These are phyloP conservation scores for Drosophila bocki DNA, from an alignment of 1,140 invertebrate genomes.

Conservation along the genomic window DNA sequence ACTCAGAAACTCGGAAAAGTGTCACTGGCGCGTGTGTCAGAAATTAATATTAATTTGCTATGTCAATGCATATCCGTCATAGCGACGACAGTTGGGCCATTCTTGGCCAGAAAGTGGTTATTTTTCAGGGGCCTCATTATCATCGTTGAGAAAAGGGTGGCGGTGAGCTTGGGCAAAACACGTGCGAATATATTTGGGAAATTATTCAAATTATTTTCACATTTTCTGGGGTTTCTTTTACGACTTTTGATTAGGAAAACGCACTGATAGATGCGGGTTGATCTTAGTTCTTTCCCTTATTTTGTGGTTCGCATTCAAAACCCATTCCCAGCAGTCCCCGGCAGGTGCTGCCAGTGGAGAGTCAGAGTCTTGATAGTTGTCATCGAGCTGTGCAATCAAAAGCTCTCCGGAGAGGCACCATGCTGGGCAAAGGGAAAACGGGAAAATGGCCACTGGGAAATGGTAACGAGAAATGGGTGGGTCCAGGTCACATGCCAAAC, in stretches of 20 bases:
- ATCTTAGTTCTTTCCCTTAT: slow-evolving; percentile 5
- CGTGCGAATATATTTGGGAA: slow-evolving; percentile 52
- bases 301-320: background rate
- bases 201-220: slow-evolving; percentile 59
- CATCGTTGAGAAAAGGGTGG: slow-evolving; percentile 50
- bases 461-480: slow-evolving; percentile 28
- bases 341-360: slow-evolving; percentile 39
- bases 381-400: slow-evolving; percentile 49
- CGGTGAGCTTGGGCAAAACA: slow-evolving; percentile 7
- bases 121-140: slow-evolving; percentile 68
- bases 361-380: slow-evolving; percentile 44
- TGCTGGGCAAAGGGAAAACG: slow-evolving; percentile 40
- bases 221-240: slow-evolving; percentile 52
- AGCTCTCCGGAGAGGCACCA: slow-evolving; percentile 46
- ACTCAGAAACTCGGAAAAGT: slow-evolving; percentile 45
- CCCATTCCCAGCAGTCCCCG: slow-evolving; percentile 6
- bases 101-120: slow-evolving; percentile 65
- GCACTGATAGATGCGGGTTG: slow-evolving; percentile 27
- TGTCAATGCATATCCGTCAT: slow-evolving; percentile 83
- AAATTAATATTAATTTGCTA: slow-evolving; percentile 85
- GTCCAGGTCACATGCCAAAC: slow-evolving; percentile 60
- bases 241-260: slow-evolving; percentile 25
- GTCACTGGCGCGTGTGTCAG: slow-evolving; percentile 80
- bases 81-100: slow-evolving; percentile 59
- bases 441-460: slow-evolving; percentile 11